Evolutionary conservation across 1,140 invertebrate species (phyloP).

Genomic region (Drosophila teissieri): DNA sequence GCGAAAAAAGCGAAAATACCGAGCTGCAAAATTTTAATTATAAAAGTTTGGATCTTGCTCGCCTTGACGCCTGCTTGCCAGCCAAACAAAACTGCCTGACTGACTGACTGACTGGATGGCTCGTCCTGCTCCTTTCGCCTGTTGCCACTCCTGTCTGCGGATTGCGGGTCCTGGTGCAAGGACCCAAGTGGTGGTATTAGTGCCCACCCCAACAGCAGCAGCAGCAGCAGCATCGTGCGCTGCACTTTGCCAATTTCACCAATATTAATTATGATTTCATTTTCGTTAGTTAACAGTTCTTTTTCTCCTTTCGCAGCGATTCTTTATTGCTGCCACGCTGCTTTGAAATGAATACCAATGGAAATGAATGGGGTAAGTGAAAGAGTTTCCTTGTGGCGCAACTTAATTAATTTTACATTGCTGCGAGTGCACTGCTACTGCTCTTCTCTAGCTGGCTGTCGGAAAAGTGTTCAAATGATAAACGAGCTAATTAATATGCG

Average conservation of each 20-base stretch:
- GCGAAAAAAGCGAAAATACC: conserved; percentile 28
- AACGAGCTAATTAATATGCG: conserved; percentile 81
- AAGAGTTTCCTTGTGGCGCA: conserved; percentile 65
- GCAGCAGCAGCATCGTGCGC: not conserved
- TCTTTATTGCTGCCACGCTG: conserved; percentile 27
- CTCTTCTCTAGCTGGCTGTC: conserved; percentile 69
- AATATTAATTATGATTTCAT: conserved; percentile 82
- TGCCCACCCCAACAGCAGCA: conserved; percentile 14
- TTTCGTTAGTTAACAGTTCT: conserved; percentile 55
- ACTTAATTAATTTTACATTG: conserved; percentile 83
- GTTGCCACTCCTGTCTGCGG: conserved; percentile 1
- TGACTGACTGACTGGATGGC: conserved; percentile 14
- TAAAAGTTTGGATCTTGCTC: conserved; percentile 77
- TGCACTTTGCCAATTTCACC: conserved; percentile 73
- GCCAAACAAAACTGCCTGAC: conserved; percentile 7
- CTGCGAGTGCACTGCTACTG: conserved; percentile 48
- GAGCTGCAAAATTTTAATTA: conserved; percentile 78
- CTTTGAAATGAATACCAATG: conserved; percentile 52
- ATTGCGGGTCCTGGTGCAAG: not conserved
- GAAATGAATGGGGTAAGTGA: conserved; percentile 5
- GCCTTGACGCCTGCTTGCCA: conserved; percentile 59
- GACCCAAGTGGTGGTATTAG: conserved; percentile 39
- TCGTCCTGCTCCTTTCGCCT: conserved; percentile 11
- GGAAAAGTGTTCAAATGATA: conserved; percentile 77
- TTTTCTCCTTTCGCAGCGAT: conserved; percentile 8